A percentile compares a stretch with the other conserved stretches of the same genome.
phyloP scores from a whole-genome alignment of 2,888 invertebrate species.

The Leucophenga maculata region DNA sequence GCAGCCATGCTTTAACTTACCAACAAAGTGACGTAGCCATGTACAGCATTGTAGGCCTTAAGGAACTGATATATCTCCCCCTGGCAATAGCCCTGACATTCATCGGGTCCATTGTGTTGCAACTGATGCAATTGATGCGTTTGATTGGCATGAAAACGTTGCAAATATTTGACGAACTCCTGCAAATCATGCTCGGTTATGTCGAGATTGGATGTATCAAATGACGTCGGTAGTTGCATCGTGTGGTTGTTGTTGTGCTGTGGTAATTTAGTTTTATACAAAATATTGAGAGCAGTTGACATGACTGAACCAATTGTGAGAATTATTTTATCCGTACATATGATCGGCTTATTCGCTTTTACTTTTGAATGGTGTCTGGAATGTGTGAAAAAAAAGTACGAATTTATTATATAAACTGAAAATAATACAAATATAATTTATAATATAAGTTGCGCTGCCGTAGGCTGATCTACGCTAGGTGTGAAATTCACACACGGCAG shows the following conservation, averaged over 20 bases:
- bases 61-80: slow-evolving; percentile 77
- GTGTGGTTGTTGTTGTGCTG: not conserved
- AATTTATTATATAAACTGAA: no score
- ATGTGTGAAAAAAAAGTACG: no score
- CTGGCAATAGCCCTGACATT: slow-evolving; percentile 75
- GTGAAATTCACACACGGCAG: no score
- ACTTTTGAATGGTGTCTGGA: no score
- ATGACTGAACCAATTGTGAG: no score
- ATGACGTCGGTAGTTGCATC: not conserved
- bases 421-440: no score
- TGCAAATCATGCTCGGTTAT: slow-evolving; percentile 59
- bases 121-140: slow-evolving; percentile 46
- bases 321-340: no score
- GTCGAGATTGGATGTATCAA: slow-evolving; percentile 29
- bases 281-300: not conserved
- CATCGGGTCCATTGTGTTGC: slow-evolving; percentile 42
- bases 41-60: slow-evolving; percentile 79
- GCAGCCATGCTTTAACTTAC: slow-evolving; percentile 77
- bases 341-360: no score
- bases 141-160: slow-evolving; percentile 43
- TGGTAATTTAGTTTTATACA: not conserved
- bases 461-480: no score
- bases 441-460: no score
- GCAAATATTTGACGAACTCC: slow-evolving; percentile 57
- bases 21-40: slow-evolving; percentile 86